Percentiles rank a stretch among this genome's conserved stretches.
Evolutionary conservation across 2,113 vertebrate genomes (phyloP).

Genomic region (Tinamus guttatus): DNA sequence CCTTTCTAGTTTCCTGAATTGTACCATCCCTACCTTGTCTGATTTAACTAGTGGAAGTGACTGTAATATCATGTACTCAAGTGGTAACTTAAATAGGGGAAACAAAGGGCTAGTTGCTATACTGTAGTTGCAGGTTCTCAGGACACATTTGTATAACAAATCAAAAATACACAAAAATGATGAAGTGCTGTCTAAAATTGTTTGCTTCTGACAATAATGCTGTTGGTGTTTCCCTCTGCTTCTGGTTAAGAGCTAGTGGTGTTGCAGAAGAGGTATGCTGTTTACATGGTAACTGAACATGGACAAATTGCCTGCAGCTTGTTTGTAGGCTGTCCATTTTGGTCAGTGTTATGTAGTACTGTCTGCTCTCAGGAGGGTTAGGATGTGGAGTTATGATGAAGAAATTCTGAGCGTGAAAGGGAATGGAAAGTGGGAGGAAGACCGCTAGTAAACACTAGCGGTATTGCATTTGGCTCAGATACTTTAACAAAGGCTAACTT

Average conservation of each 20-base stretch:
- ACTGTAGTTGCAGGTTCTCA: neutral
- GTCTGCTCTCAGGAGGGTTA: neutral
- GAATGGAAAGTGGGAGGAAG: accelerated
- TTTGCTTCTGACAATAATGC: neutral
- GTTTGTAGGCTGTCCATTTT: neutral
- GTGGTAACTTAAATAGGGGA: neutral
- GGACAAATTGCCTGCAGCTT: neutral
- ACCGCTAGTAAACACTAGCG: neutral
- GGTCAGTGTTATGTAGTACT: accelerated
- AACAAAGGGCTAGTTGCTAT: neutral
- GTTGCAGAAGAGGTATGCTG: neutral
- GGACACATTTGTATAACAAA: accelerated
- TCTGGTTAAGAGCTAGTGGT: neutral
- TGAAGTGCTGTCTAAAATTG: neutral
- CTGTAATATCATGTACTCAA: neutral
- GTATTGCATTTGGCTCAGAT: neutral
- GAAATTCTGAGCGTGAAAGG: neutral
- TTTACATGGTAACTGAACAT: neutral
- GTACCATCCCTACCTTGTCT: neutral
- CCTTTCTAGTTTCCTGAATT: neutral
- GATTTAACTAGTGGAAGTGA: neutral
- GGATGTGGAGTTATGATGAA: neutral
- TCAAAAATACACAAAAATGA: neutral
- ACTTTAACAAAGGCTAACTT: neutral
- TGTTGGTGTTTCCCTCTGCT: neutral